Base-by-base conservation (phyloP, 37 sponge, comb jelly and placozoan genomes). In the Eunapius fragilis region DNA sequence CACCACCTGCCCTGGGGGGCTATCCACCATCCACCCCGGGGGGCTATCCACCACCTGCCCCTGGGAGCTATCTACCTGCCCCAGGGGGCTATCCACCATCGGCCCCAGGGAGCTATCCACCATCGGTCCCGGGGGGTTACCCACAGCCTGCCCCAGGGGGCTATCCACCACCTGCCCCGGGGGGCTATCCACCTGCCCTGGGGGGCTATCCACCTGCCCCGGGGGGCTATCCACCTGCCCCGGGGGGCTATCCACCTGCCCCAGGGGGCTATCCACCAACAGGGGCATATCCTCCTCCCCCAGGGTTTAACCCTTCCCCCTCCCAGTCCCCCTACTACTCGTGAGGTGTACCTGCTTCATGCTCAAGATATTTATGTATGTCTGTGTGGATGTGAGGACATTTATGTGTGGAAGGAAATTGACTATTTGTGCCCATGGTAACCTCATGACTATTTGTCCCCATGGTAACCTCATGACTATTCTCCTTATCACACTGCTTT, bases 31-130 rank as follows among this genome's bases (percentile, higher is more conserved):
- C 2, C 26, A 69, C 87, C 4, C 83, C 82, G 2, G 25, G 67
- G 22, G 41, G 72, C 49, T 76, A 81, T 25, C 83, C 82, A 27
- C 86, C 84, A n/a, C 31, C 84, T 79, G 28, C n/a, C n/a, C n/a
- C 80, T 17, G 25, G 19, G 69, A 2, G 70, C 80, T 69, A 47
- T 48, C 45, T 30, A 24, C 31, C 38, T 50, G 30, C 74, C 79
- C 25, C 78, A 69, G 67, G 26, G 22, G 67, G 31, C 77, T 33
- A 70, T 24, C 71, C 35, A 2, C 38, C 75, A 47, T 25, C 2
- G 0, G 69, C 87, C 4, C 83, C 82, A 17, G 25, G 67, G 22
- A 28, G 72, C 49, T 76, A 81, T 25, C 83, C 82, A 30, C 86
- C 84, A 12, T 25, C 71, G 13, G 5, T 67, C 41, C 3, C 67